Base-by-base conservation (phyloP, 2,888 invertebrate genomes). In the Lycia hirtaria region DNA sequence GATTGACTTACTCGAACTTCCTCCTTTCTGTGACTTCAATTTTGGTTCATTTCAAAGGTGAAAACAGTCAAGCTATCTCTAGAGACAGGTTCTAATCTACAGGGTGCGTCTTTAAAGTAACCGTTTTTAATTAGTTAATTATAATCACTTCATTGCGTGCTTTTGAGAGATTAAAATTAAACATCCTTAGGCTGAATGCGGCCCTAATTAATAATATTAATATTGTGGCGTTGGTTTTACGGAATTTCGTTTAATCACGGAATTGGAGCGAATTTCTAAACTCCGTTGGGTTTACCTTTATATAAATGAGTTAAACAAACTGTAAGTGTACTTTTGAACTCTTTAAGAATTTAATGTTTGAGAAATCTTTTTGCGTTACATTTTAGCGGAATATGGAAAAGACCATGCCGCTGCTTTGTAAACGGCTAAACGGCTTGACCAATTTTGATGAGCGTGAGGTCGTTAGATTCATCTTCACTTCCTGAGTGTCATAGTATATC, bases 31-130 rank as follows among this genome's bases (percentile, higher is more conserved):
- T 67, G 76, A 67, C 71, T 76, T 76, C 76, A 81, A 79, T 77
- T 83, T 80, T 74, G 73, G 71, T 75, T 80, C 78, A 75, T 80
- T 75, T 73, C 75, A 75, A 78, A 80, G 79, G 72, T 76, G 76
- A 75, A 76, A 81, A 82, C 75, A 79, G 75, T 76, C 74, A 51
- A 72, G 75, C 75, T 83, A 83, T 80, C 80, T 78, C 72, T 26
- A 48, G 62, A 66, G 73, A 68, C 76, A 78, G 78, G 69, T 73
- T 60, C 65, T 61, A 49, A 73, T 62, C 65, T 63, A 82, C 73
- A 77, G 79, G 72, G 30, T 71, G 81, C 62, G 62, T 30, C 51
- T 40, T 59, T 65, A 64, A 62, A 48, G 54, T 57, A 63, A 62
- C 60, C 64, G 20, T 62, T 60, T 56, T 63, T 69, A 64, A 72